phyloP scores from a whole-genome alignment of 2,797 vertebrate genomes.

The Apodemus agrarius region DNA sequence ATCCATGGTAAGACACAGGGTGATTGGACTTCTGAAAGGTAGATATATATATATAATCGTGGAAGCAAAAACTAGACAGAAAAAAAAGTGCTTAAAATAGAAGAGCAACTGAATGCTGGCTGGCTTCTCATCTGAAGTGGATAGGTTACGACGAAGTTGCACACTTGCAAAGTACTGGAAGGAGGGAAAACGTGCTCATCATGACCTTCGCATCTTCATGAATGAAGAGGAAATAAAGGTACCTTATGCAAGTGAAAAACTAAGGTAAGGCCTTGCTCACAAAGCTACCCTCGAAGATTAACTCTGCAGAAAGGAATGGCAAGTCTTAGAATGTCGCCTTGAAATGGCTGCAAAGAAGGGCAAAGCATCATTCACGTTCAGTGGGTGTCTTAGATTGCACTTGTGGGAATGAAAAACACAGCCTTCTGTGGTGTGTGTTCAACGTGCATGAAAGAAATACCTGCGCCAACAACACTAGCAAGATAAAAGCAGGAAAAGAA shows the following conservation, averaged over 20 bases:
- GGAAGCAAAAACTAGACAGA: slow-evolving; percentile 3
- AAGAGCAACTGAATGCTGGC: not conserved
- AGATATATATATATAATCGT: not conserved
- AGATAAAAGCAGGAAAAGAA: not conserved
- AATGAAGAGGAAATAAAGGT: slow-evolving; percentile 33
- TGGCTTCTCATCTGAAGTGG: slow-evolving; percentile 33
- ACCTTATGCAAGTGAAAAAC: not conserved
- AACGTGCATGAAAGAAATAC: slow-evolving; percentile 18
- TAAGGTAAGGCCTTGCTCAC: not conserved
- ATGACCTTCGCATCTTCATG: not conserved
- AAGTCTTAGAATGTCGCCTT: not conserved
- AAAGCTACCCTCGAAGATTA: not conserved
- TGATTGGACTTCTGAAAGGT: slow-evolving; percentile 33
- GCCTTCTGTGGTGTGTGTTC: not conserved
- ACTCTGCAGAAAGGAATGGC: not conserved
- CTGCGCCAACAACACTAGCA: slow-evolving; percentile 25
- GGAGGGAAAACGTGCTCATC: not conserved
- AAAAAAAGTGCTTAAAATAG: slow-evolving; percentile 21
- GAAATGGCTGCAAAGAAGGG: not conserved
- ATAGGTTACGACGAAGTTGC: not conserved
- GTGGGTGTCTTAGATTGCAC: not conserved
- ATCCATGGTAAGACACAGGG: not conserved
- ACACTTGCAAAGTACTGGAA: slow-evolving; percentile 31
- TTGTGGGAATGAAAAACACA: slow-evolving; percentile 28
- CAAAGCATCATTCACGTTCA: not conserved